Percentiles rank a stretch among this genome's conserved stretches.
Conservation (phyloP, 1,140 invertebrate species). For the Cylas formicarius region DNA sequence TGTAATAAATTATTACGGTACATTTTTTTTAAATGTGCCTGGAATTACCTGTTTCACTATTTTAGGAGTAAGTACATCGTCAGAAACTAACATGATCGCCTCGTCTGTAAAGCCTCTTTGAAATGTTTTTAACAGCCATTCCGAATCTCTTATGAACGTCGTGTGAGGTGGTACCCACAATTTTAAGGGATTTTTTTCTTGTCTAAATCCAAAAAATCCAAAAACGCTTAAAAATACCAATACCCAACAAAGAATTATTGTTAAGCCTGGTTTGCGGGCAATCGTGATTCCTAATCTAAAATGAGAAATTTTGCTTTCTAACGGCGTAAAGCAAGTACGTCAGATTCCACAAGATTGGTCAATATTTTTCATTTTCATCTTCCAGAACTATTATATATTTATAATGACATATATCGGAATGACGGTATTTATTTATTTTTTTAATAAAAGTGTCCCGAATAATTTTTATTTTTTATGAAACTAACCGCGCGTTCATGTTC, state of each 20-base stretch:
- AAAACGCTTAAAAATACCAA: conserved; percentile 47
- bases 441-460: too few species aligned
- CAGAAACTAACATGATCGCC: conserved; percentile 53
- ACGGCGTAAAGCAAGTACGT: not conserved
- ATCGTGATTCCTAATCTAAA: conserved; percentile 46
- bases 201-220: conserved; percentile 52
- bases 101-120: conserved; percentile 56
- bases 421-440: too few species aligned
- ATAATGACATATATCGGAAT: too few species aligned
- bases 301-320: conserved; percentile 13
- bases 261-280: conserved; percentile 47
- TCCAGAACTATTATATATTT: too few species aligned
- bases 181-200: conserved; percentile 62
- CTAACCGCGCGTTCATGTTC: too few species aligned
- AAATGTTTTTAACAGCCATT: conserved; percentile 65
- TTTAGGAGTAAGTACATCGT: conserved; percentile 57
- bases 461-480: too few species aligned
- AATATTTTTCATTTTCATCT: too few species aligned
- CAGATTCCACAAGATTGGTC: not conserved
- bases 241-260: conserved; percentile 46
- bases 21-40: not conserved
- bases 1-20: conserved; percentile 18
- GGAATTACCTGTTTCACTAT: conserved; percentile 37
- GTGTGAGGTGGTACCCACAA: conserved; percentile 65
- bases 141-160: conserved; percentile 58